Evolutionary conservation across 1,140 invertebrate genomes (phyloP), one percentile per base, ranked within the genome.

Genomic region (Bombus turneri): DNA sequence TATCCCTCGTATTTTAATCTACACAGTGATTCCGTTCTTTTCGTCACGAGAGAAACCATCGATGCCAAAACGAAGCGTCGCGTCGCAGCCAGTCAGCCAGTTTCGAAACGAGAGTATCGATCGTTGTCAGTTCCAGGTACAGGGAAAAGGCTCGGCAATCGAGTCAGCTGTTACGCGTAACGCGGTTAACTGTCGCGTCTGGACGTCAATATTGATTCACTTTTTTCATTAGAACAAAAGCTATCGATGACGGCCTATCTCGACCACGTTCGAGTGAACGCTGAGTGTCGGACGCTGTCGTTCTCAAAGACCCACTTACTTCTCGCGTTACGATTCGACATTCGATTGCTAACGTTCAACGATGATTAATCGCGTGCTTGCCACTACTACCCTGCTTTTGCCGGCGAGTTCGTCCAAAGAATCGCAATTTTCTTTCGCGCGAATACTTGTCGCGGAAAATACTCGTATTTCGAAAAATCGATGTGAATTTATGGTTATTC

Each of bases 131-230:
- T 64, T 73, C 53, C 78, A 73, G 57, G 69, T 34, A 66, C 77
- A 34, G 37, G 64, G n/a, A 28, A 64, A 81, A 83, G 69, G 66
- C 43, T 80, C 69, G 72, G 64, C 87, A 78, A 87, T 87, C 87
- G 86, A 86, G 81, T 78, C 82, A 76, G 76, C 89, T 72, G 89
- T 81, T 83, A 68, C 82, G 69, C 83, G 87, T 87, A 87, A 89
- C 89, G 81, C 80, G 85, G 62, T 83, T 87, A 87, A 91, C 89
- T 87, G 85, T 91, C 87, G 83, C 90, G 90, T 87, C 89, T 91
- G 82, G 81, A 81, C 89, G 87, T 88, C 84, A 59, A 85, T 81
- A 80, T 81, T 64, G 79, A 76, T 59, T 77, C 57, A 25, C 47
- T 76, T 72, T 81, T 75, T 74, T 74, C 73, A 62, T 77, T 73